A percentile compares a stretch with the other conserved stretches of the same genome.
phyloP scores from a whole-genome alignment of 2,888 invertebrate genomes.

The Drosophila planitibia region DNA sequence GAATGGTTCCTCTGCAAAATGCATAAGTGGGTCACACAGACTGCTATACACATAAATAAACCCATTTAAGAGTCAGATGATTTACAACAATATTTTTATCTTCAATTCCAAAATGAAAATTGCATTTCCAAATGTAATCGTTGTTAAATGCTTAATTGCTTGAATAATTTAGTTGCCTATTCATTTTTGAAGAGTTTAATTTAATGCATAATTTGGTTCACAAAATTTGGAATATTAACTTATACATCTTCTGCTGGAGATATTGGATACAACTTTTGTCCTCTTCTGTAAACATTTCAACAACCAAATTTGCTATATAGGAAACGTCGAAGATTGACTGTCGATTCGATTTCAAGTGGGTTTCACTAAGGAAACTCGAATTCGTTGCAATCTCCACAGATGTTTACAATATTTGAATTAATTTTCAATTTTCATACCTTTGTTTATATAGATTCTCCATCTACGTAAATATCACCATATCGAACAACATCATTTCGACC shows the following conservation, averaged over 20 bases:
- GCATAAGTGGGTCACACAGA: neutral
- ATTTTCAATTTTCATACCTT: neutral
- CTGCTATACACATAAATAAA: neutral
- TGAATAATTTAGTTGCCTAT: neutral
- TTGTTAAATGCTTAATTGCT: neutral
- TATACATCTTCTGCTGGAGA: too few species aligned
- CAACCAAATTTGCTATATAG: neutral
- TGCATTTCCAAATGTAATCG: neutral
- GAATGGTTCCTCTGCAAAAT: neutral
- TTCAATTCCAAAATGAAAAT: neutral
- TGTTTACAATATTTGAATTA: neutral
- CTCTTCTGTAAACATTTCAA: neutral
- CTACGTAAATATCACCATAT: neutral
- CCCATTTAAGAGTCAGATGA: neutral
- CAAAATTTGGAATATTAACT: neutral
- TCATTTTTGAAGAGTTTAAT: neutral
- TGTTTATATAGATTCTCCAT: neutral
- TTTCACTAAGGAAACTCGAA: neutral
- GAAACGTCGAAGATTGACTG: fast-evolving
- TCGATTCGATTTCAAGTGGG: neutral
- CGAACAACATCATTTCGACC: neutral
- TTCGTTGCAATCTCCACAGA: neutral
- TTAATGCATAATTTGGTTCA: fast-evolving
- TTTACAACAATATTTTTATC: neutral
- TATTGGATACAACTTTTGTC: neutral